A percentile compares a stretch with the other conserved stretches of the same genome.
phyloP scores from a whole-genome alignment of 2,113 vertebrate species.

The Archocentrus centrarchus region DNA sequence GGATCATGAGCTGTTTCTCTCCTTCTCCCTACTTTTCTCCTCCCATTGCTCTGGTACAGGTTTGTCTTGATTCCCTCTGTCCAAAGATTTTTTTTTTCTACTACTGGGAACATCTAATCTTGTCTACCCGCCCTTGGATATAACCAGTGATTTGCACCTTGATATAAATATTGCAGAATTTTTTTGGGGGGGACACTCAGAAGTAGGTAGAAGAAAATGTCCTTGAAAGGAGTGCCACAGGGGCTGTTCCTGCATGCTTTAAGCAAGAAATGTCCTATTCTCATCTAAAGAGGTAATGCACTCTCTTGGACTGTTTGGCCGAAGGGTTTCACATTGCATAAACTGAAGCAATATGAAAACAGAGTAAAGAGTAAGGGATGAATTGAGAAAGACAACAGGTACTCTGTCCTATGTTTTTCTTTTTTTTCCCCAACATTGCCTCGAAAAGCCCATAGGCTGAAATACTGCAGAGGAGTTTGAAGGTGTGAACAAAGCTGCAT shows the following conservation, averaged over 20 bases:
- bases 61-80: neutral
- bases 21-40: neutral
- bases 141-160: neutral
- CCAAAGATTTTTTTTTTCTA: neutral
- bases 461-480: neutral
- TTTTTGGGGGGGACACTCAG: too few species aligned
- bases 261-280: neutral
- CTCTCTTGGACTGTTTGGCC: neutral
- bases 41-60: neutral
- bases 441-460: neutral
- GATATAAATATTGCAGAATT: neutral
- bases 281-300: neutral
- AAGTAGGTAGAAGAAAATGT: too few species aligned
- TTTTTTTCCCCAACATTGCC: neutral
- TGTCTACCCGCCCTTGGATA: neutral
- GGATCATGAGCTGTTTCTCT: neutral
- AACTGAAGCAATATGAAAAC: neutral
- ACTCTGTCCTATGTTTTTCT: neutral
- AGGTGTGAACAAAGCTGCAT: neutral
- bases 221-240: neutral
- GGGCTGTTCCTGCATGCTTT: neutral
- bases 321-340: neutral
- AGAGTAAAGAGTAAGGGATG: neutral
- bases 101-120: neutral
- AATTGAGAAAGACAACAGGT: neutral